A percentile compares a stretch with the other conserved stretches of the same genome.
Conservation (phyloP, 2,113 vertebrate genomes). For the Engystomops pustulosus region DNA sequence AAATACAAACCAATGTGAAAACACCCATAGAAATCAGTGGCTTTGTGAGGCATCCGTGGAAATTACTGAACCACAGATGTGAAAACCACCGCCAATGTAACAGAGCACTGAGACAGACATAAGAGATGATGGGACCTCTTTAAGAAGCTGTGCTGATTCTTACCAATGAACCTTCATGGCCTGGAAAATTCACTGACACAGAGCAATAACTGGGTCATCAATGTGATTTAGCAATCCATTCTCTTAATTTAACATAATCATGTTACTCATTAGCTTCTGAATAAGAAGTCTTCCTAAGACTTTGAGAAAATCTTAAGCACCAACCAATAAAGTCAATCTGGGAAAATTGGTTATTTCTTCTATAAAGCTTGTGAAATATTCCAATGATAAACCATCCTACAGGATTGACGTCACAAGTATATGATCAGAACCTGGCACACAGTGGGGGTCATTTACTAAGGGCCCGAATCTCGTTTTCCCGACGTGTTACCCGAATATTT, state of each 20-base stretch:
- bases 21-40: no score
- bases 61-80: no score
- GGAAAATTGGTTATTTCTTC: background rate
- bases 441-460: no score
- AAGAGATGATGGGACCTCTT: background rate
- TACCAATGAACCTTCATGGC: background rate
- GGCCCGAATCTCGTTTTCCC: no score
- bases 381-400: background rate
- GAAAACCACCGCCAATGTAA: no score
- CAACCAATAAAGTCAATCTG: background rate
- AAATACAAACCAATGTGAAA: no score
- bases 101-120: no score
- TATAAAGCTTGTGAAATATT: background rate
- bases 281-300: background rate
- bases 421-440: no score
- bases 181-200: background rate
- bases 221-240: constrained; percentile 24
- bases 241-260: constrained; percentile 32
- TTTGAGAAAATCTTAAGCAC: background rate
- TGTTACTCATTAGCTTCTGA: constrained; percentile 5
- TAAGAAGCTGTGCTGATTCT: background rate
- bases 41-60: no score
- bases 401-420: no score
- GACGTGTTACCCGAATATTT: no score
- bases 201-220: constrained; percentile 25